Base-by-base conservation (phyloP, 2,888 invertebrate species). In the Cataglyphis albicans region DNA sequence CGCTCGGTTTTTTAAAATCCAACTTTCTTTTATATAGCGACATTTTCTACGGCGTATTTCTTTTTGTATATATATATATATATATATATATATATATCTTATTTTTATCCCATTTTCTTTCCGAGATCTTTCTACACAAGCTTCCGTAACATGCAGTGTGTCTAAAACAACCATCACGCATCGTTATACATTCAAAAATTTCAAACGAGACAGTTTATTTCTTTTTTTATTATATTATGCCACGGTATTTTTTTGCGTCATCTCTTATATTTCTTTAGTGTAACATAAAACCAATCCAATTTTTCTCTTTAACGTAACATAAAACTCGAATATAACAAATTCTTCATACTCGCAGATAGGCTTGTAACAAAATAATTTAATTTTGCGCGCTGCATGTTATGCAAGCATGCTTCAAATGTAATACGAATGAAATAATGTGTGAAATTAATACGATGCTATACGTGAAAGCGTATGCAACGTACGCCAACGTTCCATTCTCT, bases 401-500 rank as follows among this genome's bases (percentile, higher is more conserved):
- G 44, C 72, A 21, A 35, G 44, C 44, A n/a, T 59, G 44, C 7
- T 41, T 32, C 57, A 44, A 18, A 44, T 35, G 32, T 70, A 35
- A 70, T 41, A 21, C 18, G 21, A 18, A 70, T 41, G 29, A 21
- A 59, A 35, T 72, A 80, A 80, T 18, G 44, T 29, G 59, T 29
- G 78, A 57, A 80, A 80, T 80, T 80, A 80, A 70, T 72, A 72
- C 57, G 57, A 12, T 44, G 32, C 61, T 63, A 67, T 29, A 52
- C 57, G 59, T 32, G 84, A 86, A 84, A 81, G 48, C 80, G 76
- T 75, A 87, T 82, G 82, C 73, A 82, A 73, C 76, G 81, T 76
- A 68, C 76, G 75, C 73, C 44, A 63, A 35, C 48, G 21, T 52
- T 25, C 38, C 18, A n/a, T 64, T 81, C 70, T 75, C 82, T 86